These are phyloP conservation scores for Dryococelus australis DNA, from an alignment of 2,888 invertebrate genomes.

Conservation along the genomic window DNA sequence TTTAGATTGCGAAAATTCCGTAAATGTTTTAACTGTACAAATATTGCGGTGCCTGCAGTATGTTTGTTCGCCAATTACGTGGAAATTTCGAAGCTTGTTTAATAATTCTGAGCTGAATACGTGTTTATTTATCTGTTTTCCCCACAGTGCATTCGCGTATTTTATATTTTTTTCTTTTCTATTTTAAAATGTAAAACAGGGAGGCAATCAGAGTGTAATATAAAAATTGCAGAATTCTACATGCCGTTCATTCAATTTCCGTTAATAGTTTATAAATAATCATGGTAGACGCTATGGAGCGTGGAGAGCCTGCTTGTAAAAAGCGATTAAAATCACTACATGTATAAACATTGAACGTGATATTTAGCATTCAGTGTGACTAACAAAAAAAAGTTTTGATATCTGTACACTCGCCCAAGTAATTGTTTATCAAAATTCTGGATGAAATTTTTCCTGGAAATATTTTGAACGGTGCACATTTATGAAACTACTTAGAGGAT, in stretches of 20 bases:
- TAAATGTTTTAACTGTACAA: not conserved
- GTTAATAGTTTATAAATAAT: constrained; percentile 1
- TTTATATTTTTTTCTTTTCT: not conserved
- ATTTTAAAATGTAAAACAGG: not conserved
- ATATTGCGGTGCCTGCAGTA: not conserved
- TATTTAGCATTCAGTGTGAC: not conserved
- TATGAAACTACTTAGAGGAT: no score
- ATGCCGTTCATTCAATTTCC: not conserved
- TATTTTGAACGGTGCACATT: no score
- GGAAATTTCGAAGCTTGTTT: not conserved
- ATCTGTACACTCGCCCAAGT: no score
- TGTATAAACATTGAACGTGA: not conserved
- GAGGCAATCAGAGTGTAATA: no score
- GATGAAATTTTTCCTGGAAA: no score
- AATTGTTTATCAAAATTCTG: no score
- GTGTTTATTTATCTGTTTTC: not conserved
- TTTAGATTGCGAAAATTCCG: not conserved
- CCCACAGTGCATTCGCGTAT: not conserved
- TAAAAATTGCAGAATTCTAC: not conserved
- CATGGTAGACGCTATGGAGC: not conserved
- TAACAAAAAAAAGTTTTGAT: not conserved
- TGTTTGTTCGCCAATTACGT: not conserved
- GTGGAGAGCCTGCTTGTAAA: not conserved
- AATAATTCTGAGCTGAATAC: not conserved
- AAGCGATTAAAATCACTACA: not conserved